Percentiles rank a stretch among this genome's conserved stretches.
Conservation (phyloP, 2,113 vertebrate genomes). For the Siniperca chuatsi region DNA sequence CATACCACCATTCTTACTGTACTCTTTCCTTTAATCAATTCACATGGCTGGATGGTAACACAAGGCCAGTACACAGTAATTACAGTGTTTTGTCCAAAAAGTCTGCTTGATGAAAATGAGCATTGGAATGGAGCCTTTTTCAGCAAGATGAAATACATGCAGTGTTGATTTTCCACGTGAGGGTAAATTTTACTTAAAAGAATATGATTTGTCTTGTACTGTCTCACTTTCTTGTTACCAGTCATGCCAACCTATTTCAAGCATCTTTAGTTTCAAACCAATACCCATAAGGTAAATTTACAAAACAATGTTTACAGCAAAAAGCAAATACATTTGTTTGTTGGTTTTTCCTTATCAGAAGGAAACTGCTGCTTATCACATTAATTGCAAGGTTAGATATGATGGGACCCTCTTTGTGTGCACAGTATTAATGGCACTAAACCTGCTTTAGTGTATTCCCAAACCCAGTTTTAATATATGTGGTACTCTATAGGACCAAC, state of each 20-base stretch:
- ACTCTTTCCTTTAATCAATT: conserved; percentile 38
- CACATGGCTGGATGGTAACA: conserved; percentile 29
- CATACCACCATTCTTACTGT: conserved; percentile 15
- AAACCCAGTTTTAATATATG: conserved; percentile 66
- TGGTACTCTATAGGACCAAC: conserved; percentile 74
- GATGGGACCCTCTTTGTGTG: conserved; percentile 59
- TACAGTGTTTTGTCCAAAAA: conserved; percentile 41
- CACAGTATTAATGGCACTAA: conserved; percentile 67
- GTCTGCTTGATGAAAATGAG: conserved; percentile 41
- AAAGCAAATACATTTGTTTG: conserved; percentile 19
- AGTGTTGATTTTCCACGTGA: conserved; percentile 43
- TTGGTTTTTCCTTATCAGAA: conserved; percentile 30
- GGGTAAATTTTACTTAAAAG: conserved; percentile 39
- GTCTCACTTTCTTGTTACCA: conserved; percentile 40
- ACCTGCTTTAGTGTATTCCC: conserved; percentile 61
- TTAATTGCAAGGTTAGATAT: conserved; percentile 42
- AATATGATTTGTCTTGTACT: conserved; percentile 25
- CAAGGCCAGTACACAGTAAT: conserved; percentile 41
- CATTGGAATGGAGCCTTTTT: conserved; percentile 20
- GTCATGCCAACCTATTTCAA: conserved; percentile 39
- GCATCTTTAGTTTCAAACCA: conserved; percentile 17
- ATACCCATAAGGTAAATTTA: conserved; percentile 1
- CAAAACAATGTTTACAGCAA: conserved; percentile 56
- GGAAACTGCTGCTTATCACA: conserved; percentile 52
- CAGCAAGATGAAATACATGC: conserved; percentile 31